phyloP scores from a whole-genome alignment of 1,140 invertebrate genomes.

The Solenopsis invicta region DNA sequence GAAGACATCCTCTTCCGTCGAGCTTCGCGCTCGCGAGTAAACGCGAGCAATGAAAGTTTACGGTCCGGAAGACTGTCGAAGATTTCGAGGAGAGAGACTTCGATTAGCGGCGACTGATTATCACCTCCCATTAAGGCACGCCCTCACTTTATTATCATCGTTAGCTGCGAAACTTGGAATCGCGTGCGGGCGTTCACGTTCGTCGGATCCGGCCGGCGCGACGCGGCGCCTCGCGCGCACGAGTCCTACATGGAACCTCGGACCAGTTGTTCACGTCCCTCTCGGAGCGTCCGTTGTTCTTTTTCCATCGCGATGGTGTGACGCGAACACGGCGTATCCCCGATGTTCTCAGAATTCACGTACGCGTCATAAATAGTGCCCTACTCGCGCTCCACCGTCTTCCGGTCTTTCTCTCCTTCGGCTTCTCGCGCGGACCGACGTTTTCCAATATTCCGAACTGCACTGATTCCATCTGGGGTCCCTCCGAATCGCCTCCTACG shows the following conservation, averaged over 20 bases:
- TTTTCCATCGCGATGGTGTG: slow-evolving; percentile 59
- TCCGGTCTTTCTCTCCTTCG: slow-evolving; percentile 59
- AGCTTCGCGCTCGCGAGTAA: background rate
- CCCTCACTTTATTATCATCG: slow-evolving; percentile 51
- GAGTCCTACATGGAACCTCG: slow-evolving; percentile 4
- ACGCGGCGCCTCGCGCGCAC: background rate
- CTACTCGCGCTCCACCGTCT: slow-evolving; percentile 70
- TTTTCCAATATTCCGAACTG: slow-evolving; percentile 86
- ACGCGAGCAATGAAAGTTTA: slow-evolving; percentile 6
- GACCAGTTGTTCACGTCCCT: slow-evolving; percentile 63
- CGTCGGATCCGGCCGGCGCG: background rate
- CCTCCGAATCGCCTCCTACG: slow-evolving; percentile 68
- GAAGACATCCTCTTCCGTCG: background rate
- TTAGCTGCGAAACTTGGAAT: slow-evolving; percentile 27
- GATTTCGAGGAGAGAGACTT: slow-evolving; percentile 14
- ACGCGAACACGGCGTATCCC: slow-evolving; percentile 73
- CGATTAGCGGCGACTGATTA: slow-evolving; percentile 45
- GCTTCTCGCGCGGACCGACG: slow-evolving; percentile 76
- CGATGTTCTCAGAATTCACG: slow-evolving; percentile 84
- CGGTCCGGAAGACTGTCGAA: background rate
- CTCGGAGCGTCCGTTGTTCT: slow-evolving; percentile 56
- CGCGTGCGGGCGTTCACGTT: background rate
- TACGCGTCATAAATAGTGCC: slow-evolving; percentile 86
- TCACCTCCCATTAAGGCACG: slow-evolving; percentile 25
- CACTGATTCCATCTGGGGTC: slow-evolving; percentile 85